Percentiles rank a stretch among this genome's conserved stretches.
phyloP scores from a whole-genome alignment of 2,113 vertebrate genomes.

The Turdus rufiventris region DNA sequence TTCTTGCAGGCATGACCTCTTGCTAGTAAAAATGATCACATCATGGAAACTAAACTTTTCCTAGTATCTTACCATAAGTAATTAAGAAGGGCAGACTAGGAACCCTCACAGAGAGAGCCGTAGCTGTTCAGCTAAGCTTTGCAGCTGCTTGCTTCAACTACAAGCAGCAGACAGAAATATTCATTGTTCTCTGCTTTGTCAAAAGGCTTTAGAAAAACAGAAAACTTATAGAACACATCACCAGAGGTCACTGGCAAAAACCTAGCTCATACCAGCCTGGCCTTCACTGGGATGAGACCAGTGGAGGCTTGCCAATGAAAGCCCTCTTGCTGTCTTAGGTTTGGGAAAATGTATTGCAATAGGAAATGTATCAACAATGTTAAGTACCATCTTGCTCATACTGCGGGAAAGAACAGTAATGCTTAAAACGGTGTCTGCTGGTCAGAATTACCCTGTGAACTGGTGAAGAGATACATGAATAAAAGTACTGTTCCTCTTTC shows the following conservation, averaged over 20 bases:
- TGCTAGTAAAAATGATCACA: neutral
- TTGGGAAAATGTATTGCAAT: neutral
- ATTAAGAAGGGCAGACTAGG: neutral
- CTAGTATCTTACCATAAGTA: neutral
- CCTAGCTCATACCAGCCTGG: neutral
- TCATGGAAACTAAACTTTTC: neutral
- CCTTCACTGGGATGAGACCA: neutral
- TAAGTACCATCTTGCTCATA: neutral
- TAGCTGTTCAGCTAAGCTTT: constrained; percentile 8
- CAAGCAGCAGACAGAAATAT: neutral
- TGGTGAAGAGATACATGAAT: neutral
- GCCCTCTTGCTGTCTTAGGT: neutral
- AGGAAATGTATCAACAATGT: neutral
- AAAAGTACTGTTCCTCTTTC: neutral
- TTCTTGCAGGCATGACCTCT: neutral
- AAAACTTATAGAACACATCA: neutral
- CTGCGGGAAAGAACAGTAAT: neutral
- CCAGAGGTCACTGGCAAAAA: neutral
- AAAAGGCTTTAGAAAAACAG: neutral
- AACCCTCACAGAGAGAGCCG: neutral
- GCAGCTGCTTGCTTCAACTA: neutral
- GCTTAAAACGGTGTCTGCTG: neutral
- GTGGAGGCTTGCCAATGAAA: neutral
- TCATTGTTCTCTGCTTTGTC: neutral
- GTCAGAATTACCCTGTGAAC: neutral